Percentiles rank a stretch among this genome's conserved stretches.
Conservation (phyloP, 1,140 invertebrate species). For the Orius insidiosus region DNA sequence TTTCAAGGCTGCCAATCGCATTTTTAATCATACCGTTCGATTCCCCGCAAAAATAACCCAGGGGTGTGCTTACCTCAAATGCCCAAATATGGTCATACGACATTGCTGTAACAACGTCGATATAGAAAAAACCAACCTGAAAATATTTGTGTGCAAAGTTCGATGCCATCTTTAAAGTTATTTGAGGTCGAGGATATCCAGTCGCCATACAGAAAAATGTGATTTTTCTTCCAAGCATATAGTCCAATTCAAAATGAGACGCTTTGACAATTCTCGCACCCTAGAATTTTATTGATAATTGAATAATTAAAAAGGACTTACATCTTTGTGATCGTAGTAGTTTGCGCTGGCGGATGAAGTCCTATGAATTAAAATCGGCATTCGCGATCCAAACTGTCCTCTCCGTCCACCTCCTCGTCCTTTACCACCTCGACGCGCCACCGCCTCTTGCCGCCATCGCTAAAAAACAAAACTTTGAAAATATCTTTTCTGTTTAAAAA, state of each 20-base stretch:
- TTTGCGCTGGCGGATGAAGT: slow-evolving; percentile 41
- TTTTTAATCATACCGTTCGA: too few species aligned
- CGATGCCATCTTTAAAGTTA: slow-evolving; percentile 41
- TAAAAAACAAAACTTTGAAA: not conserved
- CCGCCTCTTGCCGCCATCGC: slow-evolving; percentile 28
- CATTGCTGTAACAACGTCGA: too few species aligned
- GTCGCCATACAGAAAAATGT: slow-evolving; percentile 37
- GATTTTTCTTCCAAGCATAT: slow-evolving; percentile 38
- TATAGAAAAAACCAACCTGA: slow-evolving; percentile 29
- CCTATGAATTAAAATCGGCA: slow-evolving; percentile 44
- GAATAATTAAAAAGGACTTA: slow-evolving; percentile 25
- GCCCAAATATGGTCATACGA: too few species aligned
- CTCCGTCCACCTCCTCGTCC: slow-evolving; percentile 26
- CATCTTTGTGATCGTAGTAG: slow-evolving; percentile 57
- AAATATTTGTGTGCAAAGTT: slow-evolving; percentile 37
- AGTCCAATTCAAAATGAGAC: slow-evolving; percentile 41
- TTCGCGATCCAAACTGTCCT: slow-evolving; percentile 30
- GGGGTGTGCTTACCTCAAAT: too few species aligned
- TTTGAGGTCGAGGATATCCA: slow-evolving; percentile 33
- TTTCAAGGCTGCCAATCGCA: too few species aligned
- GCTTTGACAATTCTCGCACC: slow-evolving; percentile 36
- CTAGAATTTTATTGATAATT: slow-evolving; percentile 24
- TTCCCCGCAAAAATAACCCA: too few species aligned
- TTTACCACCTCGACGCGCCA: slow-evolving; percentile 25
- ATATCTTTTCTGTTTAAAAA: not conserved